These are phyloP conservation scores for Conopomorpha cramerella DNA, from an alignment of 1,140 invertebrate species.

Conservation along the genomic window DNA sequence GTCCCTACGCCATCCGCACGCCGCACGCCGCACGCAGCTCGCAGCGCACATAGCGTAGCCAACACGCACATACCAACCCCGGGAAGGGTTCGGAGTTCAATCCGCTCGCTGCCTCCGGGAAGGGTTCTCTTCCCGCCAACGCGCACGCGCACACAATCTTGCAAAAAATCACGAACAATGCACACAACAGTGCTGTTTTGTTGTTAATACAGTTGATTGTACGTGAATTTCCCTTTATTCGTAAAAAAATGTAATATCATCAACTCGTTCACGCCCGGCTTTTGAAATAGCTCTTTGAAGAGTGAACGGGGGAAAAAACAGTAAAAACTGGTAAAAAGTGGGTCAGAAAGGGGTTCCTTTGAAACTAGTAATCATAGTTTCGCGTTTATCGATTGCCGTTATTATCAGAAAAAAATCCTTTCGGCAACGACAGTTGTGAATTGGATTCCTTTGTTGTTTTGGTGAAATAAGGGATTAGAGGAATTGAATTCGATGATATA, in stretches of 20 bases:
- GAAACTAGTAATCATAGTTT: slow-evolving; percentile 54
- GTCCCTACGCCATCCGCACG: slow-evolving; percentile 10
- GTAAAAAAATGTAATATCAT: slow-evolving; percentile 59
- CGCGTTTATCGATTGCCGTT: slow-evolving; percentile 52
- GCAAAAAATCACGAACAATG: slow-evolving; percentile 50
- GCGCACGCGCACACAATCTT: slow-evolving; percentile 56
- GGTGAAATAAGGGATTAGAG: too few species aligned
- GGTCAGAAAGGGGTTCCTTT: slow-evolving; percentile 58
- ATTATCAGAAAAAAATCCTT: slow-evolving; percentile 43
- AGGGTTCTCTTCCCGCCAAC: slow-evolving; percentile 35
- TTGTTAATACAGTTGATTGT: slow-evolving; percentile 57
- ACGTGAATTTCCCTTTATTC: slow-evolving; percentile 51
- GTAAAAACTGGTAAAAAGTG: slow-evolving; percentile 57
- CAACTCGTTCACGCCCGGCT: slow-evolving; percentile 59
- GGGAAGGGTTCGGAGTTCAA: slow-evolving; percentile 54
- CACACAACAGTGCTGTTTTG: slow-evolving; percentile 48
- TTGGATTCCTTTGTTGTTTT: slow-evolving; percentile 20
- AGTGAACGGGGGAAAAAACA: slow-evolving; percentile 43
- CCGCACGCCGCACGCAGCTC: slow-evolving; percentile 5
- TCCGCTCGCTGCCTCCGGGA: too few species aligned
- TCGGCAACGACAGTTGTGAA: slow-evolving; percentile 26
- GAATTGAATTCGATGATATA: too few species aligned
- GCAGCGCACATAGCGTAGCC: slow-evolving; percentile 23
- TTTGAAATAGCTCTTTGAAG: slow-evolving; percentile 54
- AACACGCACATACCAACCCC: slow-evolving; percentile 22